Evolutionary conservation across 1,140 invertebrate species (phyloP), one percentile per base, ranked within the genome.

Genomic region (Trichomalopsis sarcophagae): DNA sequence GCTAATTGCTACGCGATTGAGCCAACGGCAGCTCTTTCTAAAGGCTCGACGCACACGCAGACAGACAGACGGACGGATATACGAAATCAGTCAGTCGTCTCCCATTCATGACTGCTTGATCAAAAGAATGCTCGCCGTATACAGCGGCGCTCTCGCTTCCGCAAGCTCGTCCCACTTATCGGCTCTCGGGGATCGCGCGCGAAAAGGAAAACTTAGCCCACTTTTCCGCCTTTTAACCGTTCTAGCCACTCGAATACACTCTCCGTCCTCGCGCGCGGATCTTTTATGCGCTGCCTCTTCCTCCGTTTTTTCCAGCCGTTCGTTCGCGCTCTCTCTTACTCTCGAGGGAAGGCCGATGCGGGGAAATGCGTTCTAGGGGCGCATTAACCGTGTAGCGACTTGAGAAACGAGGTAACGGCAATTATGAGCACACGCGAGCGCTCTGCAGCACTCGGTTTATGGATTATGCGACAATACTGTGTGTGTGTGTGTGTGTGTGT

Each of bases 391-490:
- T 36, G 30, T 69, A 73, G 68, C 44, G 27, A 73, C 80, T 81
- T 50, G 40, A 73, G 80, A 81, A 73, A 81, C 44, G 69, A 73
- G 80, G 69, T 73, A 55, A 81, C 80, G 13, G 44, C 80, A 73
- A 81, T 81, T 71, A 73, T 62, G 69, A 73, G 17, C 23, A 33
- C 80, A 73, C 23, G 69, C 40, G 69, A 73, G 44, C n/a, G 17
- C 36, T 10, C 36, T 21, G 36, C 36, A 75, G 23, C 30, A 40
- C 73, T 75, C 30, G 73, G 6, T 75, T 75, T 75, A 75, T 75
- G 36, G 30, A 75, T 75, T 40, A 40, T 40, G 30, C 73, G 73
- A 71, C 73, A 44, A 21, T 17, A 7, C 4, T n/a, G 73, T 40
- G 36, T 44, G 30, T 10, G 30, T 33, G 13, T n/a, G 73, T 40